Base-by-base conservation (phyloP, 1,140 invertebrate species). In the Pseudomyrmex concolor region DNA sequence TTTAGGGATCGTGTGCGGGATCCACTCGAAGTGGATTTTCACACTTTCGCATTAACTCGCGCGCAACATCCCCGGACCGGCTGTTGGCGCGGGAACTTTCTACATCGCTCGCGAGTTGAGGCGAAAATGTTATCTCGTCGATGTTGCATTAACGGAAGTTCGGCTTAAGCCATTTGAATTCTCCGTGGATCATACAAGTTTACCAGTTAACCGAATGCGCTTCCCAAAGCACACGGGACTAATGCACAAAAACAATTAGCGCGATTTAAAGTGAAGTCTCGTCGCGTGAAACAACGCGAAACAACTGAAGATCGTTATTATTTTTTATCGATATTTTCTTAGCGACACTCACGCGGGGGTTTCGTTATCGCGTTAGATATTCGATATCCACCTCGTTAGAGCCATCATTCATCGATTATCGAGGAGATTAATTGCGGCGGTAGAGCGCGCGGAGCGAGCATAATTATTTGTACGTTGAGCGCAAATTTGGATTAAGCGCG, bases 61-160 rank as follows among this genome's bases (percentile, higher is more conserved):
- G 12, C 22, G 34, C 34, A 34, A 34, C 34, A n/a, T n/a, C 50
- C 34, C 8, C 70, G 15, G 17, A 62, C 34, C 17, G 25, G 54
- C 54, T 66, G 71, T 63, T 57, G 55, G 19, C 19, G 19, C 50
- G 19, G 54, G 59, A 87, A 87, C 68, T 87, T 87, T 77, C 45
- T 51, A 43, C 34, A 17, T 51, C 13, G 22, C 25, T 51, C 17
- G 54, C 57, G 84, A 87, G 86, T 87, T 84, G 51, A 73, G 48
- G 7, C 12, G 51, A 59, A 50, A 83, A 77, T 19, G 54, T 67
- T 77, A 66, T 67, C 62, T 77, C 63, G 62, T 68, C 81, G 63
- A 83, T 78, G 72, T 34, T 77, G 72, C 48, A 83, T 83, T 83
- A 83, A 76, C 55, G 51, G 9, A 57, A 67, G 73, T 77, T 77